These are phyloP conservation scores for Coelinius sp. DNA, from an alignment of 2,888 invertebrate species.

Conservation along the genomic window DNA sequence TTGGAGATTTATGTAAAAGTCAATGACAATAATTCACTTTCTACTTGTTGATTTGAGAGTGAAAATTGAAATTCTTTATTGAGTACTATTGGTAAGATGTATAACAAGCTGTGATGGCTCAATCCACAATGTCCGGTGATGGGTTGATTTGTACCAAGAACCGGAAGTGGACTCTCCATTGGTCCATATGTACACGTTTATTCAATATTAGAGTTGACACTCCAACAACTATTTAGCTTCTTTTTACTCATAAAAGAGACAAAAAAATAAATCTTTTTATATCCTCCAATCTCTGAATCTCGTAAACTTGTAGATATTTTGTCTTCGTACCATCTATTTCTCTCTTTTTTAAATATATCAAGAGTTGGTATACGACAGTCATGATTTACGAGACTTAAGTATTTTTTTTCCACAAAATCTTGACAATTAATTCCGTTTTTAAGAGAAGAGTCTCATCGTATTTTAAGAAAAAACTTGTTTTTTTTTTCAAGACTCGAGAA, in stretches of 20 bases:
- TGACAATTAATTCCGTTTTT: conserved; percentile 15
- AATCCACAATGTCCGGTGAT: conserved; percentile 67
- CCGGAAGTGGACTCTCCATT: conserved; percentile 59
- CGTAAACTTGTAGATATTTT: conserved; percentile 14
- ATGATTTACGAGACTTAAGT: conserved; percentile 23
- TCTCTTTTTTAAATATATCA: not conserved
- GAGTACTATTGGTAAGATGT: conserved; percentile 42
- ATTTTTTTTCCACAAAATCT: not conserved
- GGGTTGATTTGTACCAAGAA: conserved; percentile 56
- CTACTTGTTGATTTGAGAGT: not conserved
- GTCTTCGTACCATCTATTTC: not conserved
- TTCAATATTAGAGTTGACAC: not conserved
- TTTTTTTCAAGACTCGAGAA: not conserved
- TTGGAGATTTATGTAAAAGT: not conserved
- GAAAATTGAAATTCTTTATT: conserved; percentile 1
- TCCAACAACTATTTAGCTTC: not conserved
- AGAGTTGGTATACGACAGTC: not conserved
- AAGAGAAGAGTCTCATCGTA: conserved; percentile 3
- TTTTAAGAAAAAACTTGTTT: not conserved
- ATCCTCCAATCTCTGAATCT: not conserved
- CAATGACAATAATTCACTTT: not conserved
- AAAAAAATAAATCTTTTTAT: conserved; percentile 6
- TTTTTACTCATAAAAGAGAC: not conserved
- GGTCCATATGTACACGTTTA: conserved; percentile 13
- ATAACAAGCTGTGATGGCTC: conserved; percentile 65